Evolutionary conservation across 1,140 invertebrate genomes (phyloP).

Genomic region (Megathymus violae): DNA sequence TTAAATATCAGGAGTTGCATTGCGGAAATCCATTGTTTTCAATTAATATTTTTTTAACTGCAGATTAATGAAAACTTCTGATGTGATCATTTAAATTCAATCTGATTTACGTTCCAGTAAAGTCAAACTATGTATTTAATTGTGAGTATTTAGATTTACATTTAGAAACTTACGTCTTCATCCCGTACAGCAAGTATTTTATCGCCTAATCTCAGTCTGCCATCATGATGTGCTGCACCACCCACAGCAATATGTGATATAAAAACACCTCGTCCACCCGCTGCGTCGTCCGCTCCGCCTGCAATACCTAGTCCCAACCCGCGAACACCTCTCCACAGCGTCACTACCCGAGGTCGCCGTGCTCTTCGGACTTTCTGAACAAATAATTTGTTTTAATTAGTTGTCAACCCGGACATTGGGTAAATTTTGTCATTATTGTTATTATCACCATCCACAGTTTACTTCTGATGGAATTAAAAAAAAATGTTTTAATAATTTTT

Average conservation of each 20-base stretch:
- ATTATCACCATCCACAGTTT: no score
- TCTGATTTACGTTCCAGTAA: no score
- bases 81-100: no score
- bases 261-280: constrained; percentile 98
- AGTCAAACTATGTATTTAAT: no score
- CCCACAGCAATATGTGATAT: constrained; percentile 99
- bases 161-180: constrained; percentile 90
- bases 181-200: constrained; percentile 96
- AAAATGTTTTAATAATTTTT: no score
- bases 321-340: constrained; percentile 85
- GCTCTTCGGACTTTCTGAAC: constrained; percentile 74
- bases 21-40: no score
- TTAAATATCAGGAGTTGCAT: no score
- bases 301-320: constrained; percentile 98
- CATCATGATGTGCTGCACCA: constrained; percentile 97
- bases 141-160: no score
- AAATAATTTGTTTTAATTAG: constrained; percentile 26
- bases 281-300: constrained; percentile 97
- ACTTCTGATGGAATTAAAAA: constrained; percentile 12
- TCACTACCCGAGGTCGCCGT: constrained; percentile 69
- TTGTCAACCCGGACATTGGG: constrained; percentile 20
- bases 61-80: no score
- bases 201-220: constrained; percentile 95
- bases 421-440: constrained; percentile 23
- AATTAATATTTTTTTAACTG: no score